Conservation (phyloP, 2,113 vertebrate species). For the Tringa solitaria region DNA sequence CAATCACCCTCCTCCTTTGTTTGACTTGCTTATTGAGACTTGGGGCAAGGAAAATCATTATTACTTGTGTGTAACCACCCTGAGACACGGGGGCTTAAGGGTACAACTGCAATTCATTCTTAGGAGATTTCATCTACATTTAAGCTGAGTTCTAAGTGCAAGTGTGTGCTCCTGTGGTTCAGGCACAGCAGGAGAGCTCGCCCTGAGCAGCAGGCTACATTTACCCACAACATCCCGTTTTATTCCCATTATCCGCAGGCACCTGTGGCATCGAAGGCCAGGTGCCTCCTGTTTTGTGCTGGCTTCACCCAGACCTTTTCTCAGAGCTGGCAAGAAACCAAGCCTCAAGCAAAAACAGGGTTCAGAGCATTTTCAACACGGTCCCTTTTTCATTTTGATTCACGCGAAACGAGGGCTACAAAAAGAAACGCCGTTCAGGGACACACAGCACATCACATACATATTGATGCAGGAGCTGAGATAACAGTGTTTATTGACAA, state of each 20-base stretch:
- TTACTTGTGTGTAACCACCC: not conserved
- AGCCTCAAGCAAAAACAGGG: not conserved
- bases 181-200: not conserved
- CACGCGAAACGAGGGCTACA: not conserved
- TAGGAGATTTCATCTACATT: not conserved
- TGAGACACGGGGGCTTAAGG: not conserved
- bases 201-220: not conserved
- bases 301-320: not conserved
- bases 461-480: constrained; percentile 12
- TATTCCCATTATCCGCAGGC: not conserved
- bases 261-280: not conserved
- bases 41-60: not conserved
- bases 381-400: not conserved
- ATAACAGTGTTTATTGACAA: constrained; percentile 22
- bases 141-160: not conserved
- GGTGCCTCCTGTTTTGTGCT: not conserved
- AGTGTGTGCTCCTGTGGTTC: rapidly evolving
- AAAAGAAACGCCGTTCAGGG: not conserved
- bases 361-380: not conserved
- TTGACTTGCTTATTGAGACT: not conserved
- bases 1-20: not conserved
- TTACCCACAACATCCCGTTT: not conserved
- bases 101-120: not conserved
- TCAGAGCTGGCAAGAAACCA: not conserved
- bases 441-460: constrained; percentile 13